Evolutionary conservation across 2,888 invertebrate species (phyloP), one percentile per base, ranked within the genome.

Genomic region (Gibbula magus): DNA sequence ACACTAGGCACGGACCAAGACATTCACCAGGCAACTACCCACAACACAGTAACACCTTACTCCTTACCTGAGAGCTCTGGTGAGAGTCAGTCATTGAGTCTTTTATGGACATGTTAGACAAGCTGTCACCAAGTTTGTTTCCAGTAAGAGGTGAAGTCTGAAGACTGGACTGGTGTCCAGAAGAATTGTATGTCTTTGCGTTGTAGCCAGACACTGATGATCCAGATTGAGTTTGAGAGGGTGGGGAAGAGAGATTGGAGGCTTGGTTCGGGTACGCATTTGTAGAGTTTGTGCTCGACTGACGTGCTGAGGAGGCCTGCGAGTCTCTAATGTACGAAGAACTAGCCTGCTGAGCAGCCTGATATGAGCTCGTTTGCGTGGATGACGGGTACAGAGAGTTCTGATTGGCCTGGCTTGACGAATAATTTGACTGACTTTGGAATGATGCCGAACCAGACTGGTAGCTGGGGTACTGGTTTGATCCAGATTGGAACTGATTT

Each of bases 101-200:
- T 79, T 91, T 91, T 35, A 91, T 86, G 8, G 87, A 81, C 87
- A 91, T 88, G 82, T 91, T 92, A 35, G 89, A 89, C 66, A 91
- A 84, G 81, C 88, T 89, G 79, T 92, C 91, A 76, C 87, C 87
- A 20, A 92, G 83, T 85, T 92, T 91, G 80, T 86, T 89, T 22
- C 87, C 86, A 74, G 87, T 84, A 52, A 91, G 81, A 4, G 89
- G 85, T 29, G 90, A 87, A 18, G 88, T 85, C 78, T 89, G 89
- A 35, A 87, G 75, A 29, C 81, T 83, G 10, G 86, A 84, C 39
- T 83, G 84, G 25, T 82, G 77, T 61, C 75, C 70, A 29, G 67
- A 77, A 13, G 80, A 81, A 51, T 61, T 76, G 82, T 85, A 89
- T 13, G 86, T 77, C 81, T 89, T 89, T 61, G 88, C 85, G 81